phyloP scores from a whole-genome alignment of 2,888 invertebrate species.

The Spialia ferax region DNA sequence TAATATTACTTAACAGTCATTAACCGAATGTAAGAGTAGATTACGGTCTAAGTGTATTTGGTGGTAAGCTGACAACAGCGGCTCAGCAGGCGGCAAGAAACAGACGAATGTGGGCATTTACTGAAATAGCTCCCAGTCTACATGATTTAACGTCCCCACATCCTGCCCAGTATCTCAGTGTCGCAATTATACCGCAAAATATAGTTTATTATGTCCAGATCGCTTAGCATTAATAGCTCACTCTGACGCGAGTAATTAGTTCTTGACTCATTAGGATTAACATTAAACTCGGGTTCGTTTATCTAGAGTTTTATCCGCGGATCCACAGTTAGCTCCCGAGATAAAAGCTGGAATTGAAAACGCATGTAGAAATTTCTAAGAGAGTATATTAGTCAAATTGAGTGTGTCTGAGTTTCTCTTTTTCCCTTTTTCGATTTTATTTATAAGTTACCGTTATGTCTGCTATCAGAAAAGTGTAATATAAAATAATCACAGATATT shows the following conservation, averaged over 20 bases:
- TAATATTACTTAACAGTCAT: conserved; percentile 25
- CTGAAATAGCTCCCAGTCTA: conserved; percentile 44
- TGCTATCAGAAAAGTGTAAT: too few species aligned
- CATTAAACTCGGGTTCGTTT: conserved; percentile 31
- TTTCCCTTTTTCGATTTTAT: too few species aligned
- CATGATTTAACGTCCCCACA: conserved; percentile 37
- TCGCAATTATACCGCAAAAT: conserved; percentile 52
- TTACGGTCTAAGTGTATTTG: conserved; percentile 37
- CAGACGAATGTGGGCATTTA: conserved; percentile 42
- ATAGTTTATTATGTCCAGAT: conserved; percentile 46
- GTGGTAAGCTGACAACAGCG: conserved; percentile 36
- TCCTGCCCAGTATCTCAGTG: conserved; percentile 54
- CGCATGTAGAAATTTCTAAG: background rate
- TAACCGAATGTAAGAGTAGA: conserved; percentile 35
- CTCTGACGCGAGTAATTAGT: conserved; percentile 51
- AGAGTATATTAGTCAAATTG: background rate
- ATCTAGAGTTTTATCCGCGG: conserved; percentile 13
- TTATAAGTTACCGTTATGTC: too few species aligned
- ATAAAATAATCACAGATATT: too few species aligned
- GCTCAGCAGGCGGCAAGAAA: conserved; percentile 38
- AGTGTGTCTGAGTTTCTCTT: background rate
- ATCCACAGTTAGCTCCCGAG: conserved; percentile 16
- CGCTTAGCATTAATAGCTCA: conserved; percentile 49
- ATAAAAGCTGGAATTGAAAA: background rate
- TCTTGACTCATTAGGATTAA: conserved; percentile 49